These are phyloP conservation scores for Steatornis caripensis DNA, from an alignment of 2,113 vertebrate species.

Conservation along the genomic window DNA sequence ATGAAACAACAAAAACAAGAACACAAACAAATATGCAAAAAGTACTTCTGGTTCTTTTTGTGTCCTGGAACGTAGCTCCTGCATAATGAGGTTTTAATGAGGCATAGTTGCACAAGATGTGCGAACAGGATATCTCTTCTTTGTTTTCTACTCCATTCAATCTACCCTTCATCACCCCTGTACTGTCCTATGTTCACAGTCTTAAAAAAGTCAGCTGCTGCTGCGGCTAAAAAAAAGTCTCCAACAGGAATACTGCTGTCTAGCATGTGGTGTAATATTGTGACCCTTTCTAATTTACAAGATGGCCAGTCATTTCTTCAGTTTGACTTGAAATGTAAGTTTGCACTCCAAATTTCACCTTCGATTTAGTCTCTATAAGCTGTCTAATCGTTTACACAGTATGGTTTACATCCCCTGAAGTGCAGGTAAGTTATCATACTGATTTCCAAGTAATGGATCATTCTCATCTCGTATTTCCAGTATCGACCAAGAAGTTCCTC, in stretches of 20 bases:
- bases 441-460: background rate
- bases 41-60: background rate
- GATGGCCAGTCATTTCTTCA: background rate
- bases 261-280: background rate
- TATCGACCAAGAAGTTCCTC: background rate
- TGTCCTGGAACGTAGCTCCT: background rate
- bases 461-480: background rate
- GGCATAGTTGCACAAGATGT: background rate
- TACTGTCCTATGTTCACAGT: background rate
- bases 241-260: background rate
- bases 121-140: background rate
- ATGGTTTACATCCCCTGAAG: background rate
- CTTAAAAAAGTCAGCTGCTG: background rate
- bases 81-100: background rate
- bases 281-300: background rate
- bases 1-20: background rate
- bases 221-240: background rate
- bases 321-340: background rate
- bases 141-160: background rate
- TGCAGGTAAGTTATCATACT: background rate
- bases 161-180: background rate
- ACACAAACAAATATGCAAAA: background rate
- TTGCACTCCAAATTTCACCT: background rate
- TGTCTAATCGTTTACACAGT: background rate
- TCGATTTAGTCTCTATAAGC: background rate